These are phyloP conservation scores for Cosmopolites sordidus DNA, from an alignment of 2,888 invertebrate genomes.

Conservation along the genomic window DNA sequence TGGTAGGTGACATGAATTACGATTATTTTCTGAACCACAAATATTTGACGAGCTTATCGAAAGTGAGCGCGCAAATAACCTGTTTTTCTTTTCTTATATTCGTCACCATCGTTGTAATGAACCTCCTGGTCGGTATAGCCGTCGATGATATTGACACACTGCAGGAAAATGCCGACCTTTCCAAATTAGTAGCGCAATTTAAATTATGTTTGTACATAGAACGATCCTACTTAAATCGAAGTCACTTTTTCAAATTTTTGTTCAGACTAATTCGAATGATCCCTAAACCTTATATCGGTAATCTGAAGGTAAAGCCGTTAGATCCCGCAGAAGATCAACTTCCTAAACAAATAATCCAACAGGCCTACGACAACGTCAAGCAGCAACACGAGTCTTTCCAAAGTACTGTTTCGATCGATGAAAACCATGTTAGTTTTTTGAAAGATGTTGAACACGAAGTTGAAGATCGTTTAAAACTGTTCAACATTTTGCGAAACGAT, in stretches of 20 bases:
- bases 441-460: background rate
- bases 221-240: background rate
- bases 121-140: background rate
- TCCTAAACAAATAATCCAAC: background rate
- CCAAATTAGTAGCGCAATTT: background rate
- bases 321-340: background rate
- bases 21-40: background rate
- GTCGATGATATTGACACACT: background rate
- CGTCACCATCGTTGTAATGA: background rate
- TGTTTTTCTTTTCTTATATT: background rate
- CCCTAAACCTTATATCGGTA: background rate
- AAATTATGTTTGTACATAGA: background rate
- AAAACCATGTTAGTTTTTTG: background rate
- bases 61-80: background rate
- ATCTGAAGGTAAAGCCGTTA: background rate
- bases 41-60: background rate
- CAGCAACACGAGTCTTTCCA: background rate
- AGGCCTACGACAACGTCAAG: background rate
- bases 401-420: background rate
- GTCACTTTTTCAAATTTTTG: background rate
- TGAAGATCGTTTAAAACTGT: background rate
- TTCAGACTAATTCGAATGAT: background rate
- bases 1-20: background rate
- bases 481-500: background rate
- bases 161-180: background rate